Conservation (phyloP, 2,113 vertebrate genomes). For the Martes martes region DNA sequence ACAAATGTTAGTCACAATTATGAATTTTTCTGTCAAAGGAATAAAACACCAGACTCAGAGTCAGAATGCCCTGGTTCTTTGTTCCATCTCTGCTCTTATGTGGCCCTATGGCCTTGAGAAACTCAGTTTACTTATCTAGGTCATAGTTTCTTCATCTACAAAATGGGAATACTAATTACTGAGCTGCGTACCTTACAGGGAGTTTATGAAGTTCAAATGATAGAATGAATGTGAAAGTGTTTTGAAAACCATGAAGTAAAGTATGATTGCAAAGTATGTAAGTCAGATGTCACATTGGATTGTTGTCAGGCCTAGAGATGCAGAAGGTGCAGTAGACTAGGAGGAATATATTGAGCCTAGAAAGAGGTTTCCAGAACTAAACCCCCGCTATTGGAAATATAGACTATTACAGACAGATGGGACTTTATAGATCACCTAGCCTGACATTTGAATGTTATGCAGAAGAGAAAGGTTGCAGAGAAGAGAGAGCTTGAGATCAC, state of each 20-base stretch:
- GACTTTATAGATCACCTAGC: neutral
- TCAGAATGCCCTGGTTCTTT: neutral
- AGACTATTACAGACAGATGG: neutral
- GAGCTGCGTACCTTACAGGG: neutral
- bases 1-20: neutral
- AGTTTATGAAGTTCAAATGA: conserved; percentile 17
- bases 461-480: conserved; percentile 12
- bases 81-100: neutral
- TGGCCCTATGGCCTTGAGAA: neutral
- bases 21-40: neutral
- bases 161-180: neutral
- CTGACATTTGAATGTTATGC: neutral
- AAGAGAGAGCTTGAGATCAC: neutral
- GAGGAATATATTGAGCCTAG: neutral
- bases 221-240: neutral
- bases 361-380: neutral
- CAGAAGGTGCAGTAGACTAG: neutral
- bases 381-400: neutral
- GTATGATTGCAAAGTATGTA: neutral
- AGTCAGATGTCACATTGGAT: neutral
- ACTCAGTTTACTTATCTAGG: neutral
- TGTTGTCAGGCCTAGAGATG: neutral
- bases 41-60: neutral
- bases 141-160: neutral
- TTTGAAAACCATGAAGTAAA: neutral